Evolutionary conservation across 2,797 vertebrate genomes (phyloP).

Genomic region (Todus mexicanus): DNA sequence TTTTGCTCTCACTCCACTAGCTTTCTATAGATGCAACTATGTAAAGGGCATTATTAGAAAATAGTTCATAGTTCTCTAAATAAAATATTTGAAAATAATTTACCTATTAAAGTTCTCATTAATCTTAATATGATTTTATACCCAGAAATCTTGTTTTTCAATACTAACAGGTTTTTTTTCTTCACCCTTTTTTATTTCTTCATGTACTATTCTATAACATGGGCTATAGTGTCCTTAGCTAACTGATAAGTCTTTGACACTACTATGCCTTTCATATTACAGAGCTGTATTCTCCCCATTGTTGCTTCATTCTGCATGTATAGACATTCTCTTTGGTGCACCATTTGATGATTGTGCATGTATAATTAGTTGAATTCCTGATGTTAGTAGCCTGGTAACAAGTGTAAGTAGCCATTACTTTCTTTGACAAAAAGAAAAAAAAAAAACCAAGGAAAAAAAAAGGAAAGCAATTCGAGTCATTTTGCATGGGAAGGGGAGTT

Average conservation of each 20-base stretch:
- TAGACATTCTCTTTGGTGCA: neutral
- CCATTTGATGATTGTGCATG: conserved; percentile 49
- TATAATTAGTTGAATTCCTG: conserved; percentile 29
- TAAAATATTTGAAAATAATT: conserved; percentile 60
- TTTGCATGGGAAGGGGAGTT: neutral
- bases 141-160: neutral
- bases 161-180: neutral
- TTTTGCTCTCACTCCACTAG: conserved; percentile 21
- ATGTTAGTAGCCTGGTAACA: conserved; percentile 17
- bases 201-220: neutral
- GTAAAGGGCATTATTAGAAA: conserved; percentile 64
- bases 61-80: conserved; percentile 50
- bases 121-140: neutral
- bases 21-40: conserved; percentile 46
- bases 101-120: conserved; percentile 30
- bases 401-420: conserved; percentile 49
- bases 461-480: neutral
- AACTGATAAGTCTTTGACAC: neutral
- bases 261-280: neutral
- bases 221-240: neutral
- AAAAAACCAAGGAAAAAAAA: neutral
- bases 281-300: neutral
- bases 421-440: neutral
- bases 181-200: neutral
- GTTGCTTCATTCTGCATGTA: conserved; percentile 16